Conservation (phyloP, 2,888 invertebrate genomes). For the Heliconius aoede region DNA sequence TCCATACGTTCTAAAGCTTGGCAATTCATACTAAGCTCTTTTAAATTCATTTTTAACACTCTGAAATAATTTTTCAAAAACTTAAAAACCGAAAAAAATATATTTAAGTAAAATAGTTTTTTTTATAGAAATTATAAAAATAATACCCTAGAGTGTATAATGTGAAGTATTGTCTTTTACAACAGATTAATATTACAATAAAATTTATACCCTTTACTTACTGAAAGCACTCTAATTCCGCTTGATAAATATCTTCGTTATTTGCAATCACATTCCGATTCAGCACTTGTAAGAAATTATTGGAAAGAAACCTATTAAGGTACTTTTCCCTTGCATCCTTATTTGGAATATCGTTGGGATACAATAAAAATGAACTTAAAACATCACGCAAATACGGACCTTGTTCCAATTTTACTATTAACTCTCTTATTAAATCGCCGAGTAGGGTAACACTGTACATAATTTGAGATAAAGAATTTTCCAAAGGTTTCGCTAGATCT, state of each 20-base stretch:
- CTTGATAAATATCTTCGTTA: conserved; percentile 53
- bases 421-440: conserved; percentile 80
- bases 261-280: conserved; percentile 55
- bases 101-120: too few species aligned
- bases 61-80: conserved; percentile 61
- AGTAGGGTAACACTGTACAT: conserved; percentile 85
- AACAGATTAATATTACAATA: background rate
- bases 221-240: conserved; percentile 78
- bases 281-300: conserved; percentile 66
- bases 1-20: conserved; percentile 80
- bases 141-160: too few species aligned
- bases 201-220: conserved; percentile 57
- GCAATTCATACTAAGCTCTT: conserved; percentile 87
- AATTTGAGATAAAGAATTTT: conserved; percentile 87
- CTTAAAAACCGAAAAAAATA: too few species aligned
- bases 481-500: conserved; percentile 89
- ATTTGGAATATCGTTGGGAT: conserved; percentile 69
- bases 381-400: conserved; percentile 58
- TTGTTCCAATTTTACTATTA: conserved; percentile 66
- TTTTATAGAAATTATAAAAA: too few species aligned
- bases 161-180: too few species aligned
- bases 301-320: conserved; percentile 75
- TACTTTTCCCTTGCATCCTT: conserved; percentile 59
- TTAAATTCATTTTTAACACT: conserved; percentile 87
- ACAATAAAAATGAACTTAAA: conserved; percentile 78